A percentile compares a stretch with the other conserved stretches of the same genome.
Evolutionary conservation across 2,113 vertebrate genomes (phyloP).

Genomic region (Hyperopisus bebe): DNA sequence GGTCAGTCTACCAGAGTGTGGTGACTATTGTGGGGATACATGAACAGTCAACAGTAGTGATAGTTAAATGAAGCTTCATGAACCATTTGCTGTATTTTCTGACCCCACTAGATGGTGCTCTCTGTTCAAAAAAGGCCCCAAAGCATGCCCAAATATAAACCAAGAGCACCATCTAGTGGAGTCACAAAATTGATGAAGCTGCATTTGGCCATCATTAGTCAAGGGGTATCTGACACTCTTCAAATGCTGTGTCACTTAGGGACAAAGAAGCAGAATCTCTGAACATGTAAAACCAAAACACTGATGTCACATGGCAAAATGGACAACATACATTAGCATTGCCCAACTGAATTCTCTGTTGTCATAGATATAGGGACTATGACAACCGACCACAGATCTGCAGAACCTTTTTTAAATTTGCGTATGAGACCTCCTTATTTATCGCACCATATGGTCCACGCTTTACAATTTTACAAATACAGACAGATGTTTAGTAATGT

Average conservation of each 20-base stretch:
- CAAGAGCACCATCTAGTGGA: too few relatives aligned
- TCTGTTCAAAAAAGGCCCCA: too few relatives aligned
- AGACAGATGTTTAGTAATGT: background rate
- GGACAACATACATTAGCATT: background rate
- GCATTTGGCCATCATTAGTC: too few relatives aligned
- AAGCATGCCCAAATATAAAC: too few relatives aligned
- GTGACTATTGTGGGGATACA: background rate
- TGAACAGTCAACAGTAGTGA: background rate
- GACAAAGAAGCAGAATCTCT: background rate
- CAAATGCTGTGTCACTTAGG: background rate
- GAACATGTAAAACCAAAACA: background rate
- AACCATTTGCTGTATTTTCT: too few relatives aligned
- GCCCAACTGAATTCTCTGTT: background rate
- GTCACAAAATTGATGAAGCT: too few relatives aligned
- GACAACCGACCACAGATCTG: background rate
- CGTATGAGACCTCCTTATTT: background rate
- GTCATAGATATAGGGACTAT: constrained; percentile 10
- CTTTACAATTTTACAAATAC: background rate
- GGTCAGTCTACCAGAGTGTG: background rate
- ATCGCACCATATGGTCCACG: background rate
- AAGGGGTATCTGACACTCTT: background rate
- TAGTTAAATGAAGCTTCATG: too few relatives aligned
- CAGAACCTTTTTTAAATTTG: background rate
- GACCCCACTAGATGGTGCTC: too few relatives aligned
- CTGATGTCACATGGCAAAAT: background rate